These are phyloP conservation scores for Chitala chitala DNA, from an alignment of 2,113 vertebrate species.

Conservation along the genomic window DNA sequence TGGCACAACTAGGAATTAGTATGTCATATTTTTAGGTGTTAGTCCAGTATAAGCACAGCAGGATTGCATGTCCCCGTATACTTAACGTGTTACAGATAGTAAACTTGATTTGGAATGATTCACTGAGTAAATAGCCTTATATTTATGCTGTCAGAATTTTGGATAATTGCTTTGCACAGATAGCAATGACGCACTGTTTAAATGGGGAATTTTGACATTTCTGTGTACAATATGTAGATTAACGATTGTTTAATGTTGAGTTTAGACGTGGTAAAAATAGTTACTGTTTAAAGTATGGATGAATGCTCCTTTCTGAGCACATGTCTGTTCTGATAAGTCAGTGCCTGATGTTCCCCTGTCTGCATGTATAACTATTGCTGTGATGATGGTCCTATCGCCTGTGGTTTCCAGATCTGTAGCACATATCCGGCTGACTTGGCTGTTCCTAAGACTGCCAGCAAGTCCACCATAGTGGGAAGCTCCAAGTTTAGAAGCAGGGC, in stretches of 20 bases:
- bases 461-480: constrained; percentile 62
- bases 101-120: not conserved
- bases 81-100: not conserved
- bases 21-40: too few relatives aligned
- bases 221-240: too few relatives aligned
- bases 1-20: too few relatives aligned
- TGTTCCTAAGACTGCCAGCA: constrained; percentile 59
- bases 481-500: constrained; percentile 75
- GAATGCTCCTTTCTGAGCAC: too few relatives aligned
- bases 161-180: too few relatives aligned
- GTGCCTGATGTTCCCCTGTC: constrained; percentile 2
- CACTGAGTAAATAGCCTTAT: not conserved
- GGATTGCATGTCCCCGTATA: not conserved
- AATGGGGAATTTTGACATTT: too few relatives aligned
- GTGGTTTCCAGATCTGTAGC: constrained; percentile 60
- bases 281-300: too few relatives aligned
- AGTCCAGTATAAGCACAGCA: too few relatives aligned
- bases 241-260: too few relatives aligned
- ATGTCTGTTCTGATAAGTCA: too few relatives aligned
- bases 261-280: too few relatives aligned
- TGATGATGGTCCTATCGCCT: not conserved
- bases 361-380: not conserved
- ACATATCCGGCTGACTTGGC: constrained; percentile 65
- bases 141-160: not conserved
- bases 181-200: too few relatives aligned